Conservation (phyloP, 2,888 invertebrate species). For the Troilus luridus region DNA sequence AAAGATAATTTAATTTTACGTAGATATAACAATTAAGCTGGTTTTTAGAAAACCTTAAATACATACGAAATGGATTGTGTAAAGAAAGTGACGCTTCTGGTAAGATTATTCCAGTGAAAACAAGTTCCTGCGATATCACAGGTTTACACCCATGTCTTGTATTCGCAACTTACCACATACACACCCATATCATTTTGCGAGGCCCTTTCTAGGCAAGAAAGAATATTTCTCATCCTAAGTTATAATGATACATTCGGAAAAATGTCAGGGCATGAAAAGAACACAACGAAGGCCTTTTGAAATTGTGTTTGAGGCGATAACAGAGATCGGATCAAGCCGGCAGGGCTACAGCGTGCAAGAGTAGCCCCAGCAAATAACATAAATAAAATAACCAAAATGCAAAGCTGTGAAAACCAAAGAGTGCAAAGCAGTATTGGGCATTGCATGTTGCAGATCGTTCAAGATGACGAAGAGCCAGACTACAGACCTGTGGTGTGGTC, state of each 20-base stretch:
- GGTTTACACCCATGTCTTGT: too few species aligned
- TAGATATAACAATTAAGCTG: too few species aligned
- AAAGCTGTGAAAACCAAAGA: conserved; percentile 31
- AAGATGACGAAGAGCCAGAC: conserved; percentile 21
- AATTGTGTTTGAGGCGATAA: not conserved
- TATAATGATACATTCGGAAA: not conserved
- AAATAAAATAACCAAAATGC: conserved; percentile 45
- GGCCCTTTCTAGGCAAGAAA: too few species aligned
- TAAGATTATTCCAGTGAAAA: too few species aligned
- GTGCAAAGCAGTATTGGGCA: conserved; percentile 6
- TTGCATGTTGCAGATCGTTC: conserved; percentile 44
- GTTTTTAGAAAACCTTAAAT: too few species aligned
- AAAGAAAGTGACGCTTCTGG: too few species aligned
- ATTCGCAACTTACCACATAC: too few species aligned
- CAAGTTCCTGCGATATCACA: too few species aligned
- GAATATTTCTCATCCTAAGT: not conserved
- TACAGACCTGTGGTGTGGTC: conserved; percentile 29
- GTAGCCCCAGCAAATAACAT: not conserved
- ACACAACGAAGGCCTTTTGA: not conserved
- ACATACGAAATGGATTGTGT: too few species aligned
- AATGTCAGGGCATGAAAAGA: not conserved
- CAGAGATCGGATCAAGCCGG: not conserved
- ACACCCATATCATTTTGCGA: too few species aligned
- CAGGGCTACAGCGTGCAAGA: not conserved
- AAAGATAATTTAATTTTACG: too few species aligned